Conservation (phyloP, 1,140 invertebrate genomes). For the Hypothenemus hampei region DNA sequence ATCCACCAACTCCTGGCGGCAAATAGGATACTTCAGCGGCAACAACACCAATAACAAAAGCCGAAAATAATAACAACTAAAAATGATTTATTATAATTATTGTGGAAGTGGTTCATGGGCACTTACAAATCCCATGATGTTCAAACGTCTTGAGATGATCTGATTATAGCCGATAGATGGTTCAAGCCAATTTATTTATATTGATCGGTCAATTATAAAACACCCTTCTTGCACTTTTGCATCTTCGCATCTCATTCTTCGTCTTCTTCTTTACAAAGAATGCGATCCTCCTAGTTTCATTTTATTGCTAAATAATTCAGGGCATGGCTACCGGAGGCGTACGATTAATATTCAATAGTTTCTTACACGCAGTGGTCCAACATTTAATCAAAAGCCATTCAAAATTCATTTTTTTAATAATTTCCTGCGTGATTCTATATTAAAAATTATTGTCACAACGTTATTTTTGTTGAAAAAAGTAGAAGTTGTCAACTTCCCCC, state of each 20-base stretch:
- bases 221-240: conserved; percentile 29
- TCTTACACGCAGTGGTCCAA: too few relatives aligned
- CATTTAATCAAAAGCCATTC: too few relatives aligned
- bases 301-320: too few relatives aligned
- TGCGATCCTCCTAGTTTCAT: conserved; percentile 25
- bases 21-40: conserved; percentile 55
- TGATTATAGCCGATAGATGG: conserved; percentile 1
- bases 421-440: too few relatives aligned
- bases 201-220: conserved; percentile 21
- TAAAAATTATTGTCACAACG: too few relatives aligned
- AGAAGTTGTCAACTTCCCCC: too few relatives aligned
- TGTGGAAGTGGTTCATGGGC: neutral
- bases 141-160: conserved; percentile 11
- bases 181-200: conserved; percentile 21
- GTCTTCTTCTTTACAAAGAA: conserved; percentile 11
- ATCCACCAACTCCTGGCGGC: conserved; percentile 50
- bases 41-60: conserved; percentile 28
- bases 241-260: conserved; percentile 21
- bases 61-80: conserved; percentile 32
- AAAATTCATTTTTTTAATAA: too few relatives aligned
- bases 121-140: conserved; percentile 27
- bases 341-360: too few relatives aligned
- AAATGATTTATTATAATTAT: too few relatives aligned
- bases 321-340: too few relatives aligned
- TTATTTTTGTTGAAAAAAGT: too few relatives aligned